These are phyloP conservation scores for Ametastegia equiseti DNA, from an alignment of 2,888 invertebrate species.

Conservation along the genomic window DNA sequence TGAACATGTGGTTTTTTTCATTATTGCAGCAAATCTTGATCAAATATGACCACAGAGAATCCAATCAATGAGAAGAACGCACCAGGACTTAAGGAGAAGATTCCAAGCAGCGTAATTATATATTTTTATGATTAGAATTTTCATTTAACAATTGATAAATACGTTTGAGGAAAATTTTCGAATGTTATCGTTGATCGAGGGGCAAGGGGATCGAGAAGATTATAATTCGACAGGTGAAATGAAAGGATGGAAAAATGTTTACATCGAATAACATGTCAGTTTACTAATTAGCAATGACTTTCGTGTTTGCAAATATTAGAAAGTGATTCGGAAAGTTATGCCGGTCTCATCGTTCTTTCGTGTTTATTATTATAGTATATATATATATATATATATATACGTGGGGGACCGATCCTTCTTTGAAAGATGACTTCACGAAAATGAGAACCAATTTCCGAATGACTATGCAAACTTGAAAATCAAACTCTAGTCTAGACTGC, in stretches of 20 bases:
- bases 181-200: not conserved
- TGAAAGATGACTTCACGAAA: conserved; percentile 63
- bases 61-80: not conserved
- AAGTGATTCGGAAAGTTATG: conserved; percentile 44
- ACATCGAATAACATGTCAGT: conserved; percentile 12
- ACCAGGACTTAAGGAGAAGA: not conserved
- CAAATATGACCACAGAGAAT: not conserved
- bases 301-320: conserved; percentile 48
- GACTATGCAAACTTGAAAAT: conserved; percentile 59
- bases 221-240: not conserved
- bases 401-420: conserved; percentile 53
- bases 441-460: conserved; percentile 64
- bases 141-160: not conserved
- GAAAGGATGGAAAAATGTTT: not conserved
- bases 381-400: too few relatives aligned
- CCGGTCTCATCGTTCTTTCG: conserved; percentile 36
- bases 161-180: not conserved
- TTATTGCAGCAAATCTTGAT: not conserved
- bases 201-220: not conserved
- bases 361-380: too few relatives aligned
- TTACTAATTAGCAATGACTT: conserved; percentile 53
- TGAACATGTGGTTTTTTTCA: not conserved
- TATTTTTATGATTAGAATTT: not conserved
- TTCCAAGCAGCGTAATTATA: not conserved
- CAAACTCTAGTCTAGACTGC: conserved; percentile 44